Conservation (phyloP, 2,113 vertebrate species). For the Aegypius monachus region DNA sequence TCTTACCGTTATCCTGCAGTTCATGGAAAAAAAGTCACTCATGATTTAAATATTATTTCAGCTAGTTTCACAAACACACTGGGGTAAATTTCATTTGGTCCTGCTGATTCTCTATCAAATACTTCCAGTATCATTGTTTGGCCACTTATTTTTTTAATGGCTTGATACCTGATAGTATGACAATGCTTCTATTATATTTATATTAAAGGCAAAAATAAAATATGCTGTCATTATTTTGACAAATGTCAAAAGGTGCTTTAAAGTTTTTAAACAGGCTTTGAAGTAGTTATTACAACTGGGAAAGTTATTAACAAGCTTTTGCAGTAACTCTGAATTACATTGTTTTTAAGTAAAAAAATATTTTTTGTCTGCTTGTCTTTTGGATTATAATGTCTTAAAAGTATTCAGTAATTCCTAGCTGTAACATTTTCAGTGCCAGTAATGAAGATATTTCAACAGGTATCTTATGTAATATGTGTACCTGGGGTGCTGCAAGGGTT, state of each 20-base stretch:
- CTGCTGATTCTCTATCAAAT: not conserved
- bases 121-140: not conserved
- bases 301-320: not conserved
- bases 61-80: not conserved
- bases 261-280: not conserved
- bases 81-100: not conserved
- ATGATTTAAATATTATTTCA: not conserved
- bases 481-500: not conserved
- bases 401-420: not conserved
- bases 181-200: not conserved
- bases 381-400: not conserved
- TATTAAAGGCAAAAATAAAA: not conserved
- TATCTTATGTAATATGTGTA: not conserved
- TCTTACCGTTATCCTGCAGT: not conserved
- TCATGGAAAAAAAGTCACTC: not conserved
- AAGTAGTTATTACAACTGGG: not conserved
- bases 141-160: not conserved
- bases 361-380: not conserved
- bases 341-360: not conserved
- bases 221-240: not conserved
- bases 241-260: not conserved
- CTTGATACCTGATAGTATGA: not conserved
- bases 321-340: not conserved
- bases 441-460: not conserved
- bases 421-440: not conserved